Percentiles rank a stretch among this genome's conserved stretches.
phyloP scores from a whole-genome alignment of 1,140 invertebrate species.

The Drosophila sucinea region DNA sequence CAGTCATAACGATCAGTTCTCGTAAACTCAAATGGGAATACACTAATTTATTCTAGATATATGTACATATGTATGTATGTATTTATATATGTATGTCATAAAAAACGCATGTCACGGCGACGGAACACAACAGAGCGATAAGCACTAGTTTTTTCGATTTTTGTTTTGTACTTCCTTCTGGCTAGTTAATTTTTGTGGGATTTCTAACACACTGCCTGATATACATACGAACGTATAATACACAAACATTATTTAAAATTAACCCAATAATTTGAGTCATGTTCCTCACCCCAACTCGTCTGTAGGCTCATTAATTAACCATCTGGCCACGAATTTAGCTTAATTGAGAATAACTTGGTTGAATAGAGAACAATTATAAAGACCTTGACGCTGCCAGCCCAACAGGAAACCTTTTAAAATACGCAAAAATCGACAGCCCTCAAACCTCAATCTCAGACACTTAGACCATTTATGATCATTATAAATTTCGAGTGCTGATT shows the following conservation, averaged over 20 bases:
- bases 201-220: slow-evolving; percentile 14
- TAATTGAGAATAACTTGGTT: slow-evolving; percentile 29
- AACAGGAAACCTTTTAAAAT: background rate
- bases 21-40: background rate
- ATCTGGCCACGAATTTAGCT: slow-evolving; percentile 17
- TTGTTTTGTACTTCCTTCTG: slow-evolving; percentile 26
- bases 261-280: slow-evolving; percentile 12
- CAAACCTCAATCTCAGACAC: slow-evolving; percentile 30
- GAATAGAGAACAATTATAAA: background rate
- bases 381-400: background rate
- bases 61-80: background rate
- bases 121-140: slow-evolving; percentile 8
- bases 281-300: slow-evolving; percentile 3
- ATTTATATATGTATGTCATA: background rate
- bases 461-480: slow-evolving; percentile 22
- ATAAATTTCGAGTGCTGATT: slow-evolving; percentile 42
- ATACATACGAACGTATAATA: background rate
- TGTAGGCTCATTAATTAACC: slow-evolving; percentile 36
- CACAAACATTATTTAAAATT: background rate
- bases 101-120: slow-evolving; percentile 17
- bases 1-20: background rate
- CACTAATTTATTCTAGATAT: background rate
- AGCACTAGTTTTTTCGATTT: slow-evolving; percentile 24
- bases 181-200: slow-evolving; percentile 15
- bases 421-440: background rate